A percentile compares a stretch with the other conserved stretches of the same genome.
These are phyloP conservation scores for Acanthosepion lycidas DNA, from an alignment of 2,888 invertebrate species.

Conservation along the genomic window DNA sequence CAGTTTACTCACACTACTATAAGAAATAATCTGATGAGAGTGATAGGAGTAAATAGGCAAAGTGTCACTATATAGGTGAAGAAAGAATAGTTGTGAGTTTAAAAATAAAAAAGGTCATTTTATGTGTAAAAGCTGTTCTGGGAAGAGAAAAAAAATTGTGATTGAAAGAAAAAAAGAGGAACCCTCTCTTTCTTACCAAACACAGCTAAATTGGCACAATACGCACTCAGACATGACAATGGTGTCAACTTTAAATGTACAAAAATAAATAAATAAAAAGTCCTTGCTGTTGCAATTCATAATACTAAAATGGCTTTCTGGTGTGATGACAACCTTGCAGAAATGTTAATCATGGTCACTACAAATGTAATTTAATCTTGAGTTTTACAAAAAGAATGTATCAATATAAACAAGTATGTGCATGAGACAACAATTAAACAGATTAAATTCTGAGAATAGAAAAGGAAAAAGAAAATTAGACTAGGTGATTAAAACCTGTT, in stretches of 20 bases:
- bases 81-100: background rate
- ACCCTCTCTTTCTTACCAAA: background rate
- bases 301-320: background rate
- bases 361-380: background rate
- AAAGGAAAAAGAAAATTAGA: no score
- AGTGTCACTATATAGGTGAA: no score
- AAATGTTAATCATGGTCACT: background rate
- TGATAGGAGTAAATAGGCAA: background rate
- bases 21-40: no score
- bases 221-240: constrained; percentile 9
- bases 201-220: background rate
- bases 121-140: background rate
- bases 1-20: no score
- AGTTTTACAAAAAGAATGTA: background rate
- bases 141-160: background rate
- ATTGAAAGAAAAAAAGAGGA: background rate
- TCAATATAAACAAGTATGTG: no score
- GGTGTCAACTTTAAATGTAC: background rate
- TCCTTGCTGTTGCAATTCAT: background rate
- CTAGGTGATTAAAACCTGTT: no score
- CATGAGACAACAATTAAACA: no score
- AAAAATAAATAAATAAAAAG: background rate
- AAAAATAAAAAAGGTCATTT: background rate
- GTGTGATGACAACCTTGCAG: background rate
- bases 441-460: no score